phyloP scores from a whole-genome alignment of 2,888 invertebrate species.

The Ormyrus pomaceus region DNA sequence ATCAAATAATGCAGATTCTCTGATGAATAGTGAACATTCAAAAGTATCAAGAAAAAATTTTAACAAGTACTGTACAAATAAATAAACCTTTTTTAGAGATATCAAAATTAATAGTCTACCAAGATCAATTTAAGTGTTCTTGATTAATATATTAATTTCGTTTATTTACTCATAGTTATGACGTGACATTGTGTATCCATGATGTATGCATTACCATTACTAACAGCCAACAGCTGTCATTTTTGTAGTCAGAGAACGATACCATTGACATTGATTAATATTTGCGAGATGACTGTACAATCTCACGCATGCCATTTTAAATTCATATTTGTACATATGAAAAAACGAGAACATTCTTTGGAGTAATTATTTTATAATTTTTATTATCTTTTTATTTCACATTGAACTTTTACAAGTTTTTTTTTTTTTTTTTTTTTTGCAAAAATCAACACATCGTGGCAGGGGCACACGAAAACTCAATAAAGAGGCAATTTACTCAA shows the following conservation, averaged over 20 bases:
- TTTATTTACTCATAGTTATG: no score
- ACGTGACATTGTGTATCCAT: no score
- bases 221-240: no score
- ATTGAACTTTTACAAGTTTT: constrained; percentile 51
- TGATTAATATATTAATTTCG: neutral
- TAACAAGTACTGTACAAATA: constrained; percentile 43
- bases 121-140: constrained; percentile 25
- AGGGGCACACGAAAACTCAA: constrained; percentile 38
- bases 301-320: no score
- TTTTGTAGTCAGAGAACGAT: no score
- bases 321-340: neutral
- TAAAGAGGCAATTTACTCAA: constrained; percentile 48
- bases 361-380: constrained; percentile 24
- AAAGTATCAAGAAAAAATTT: constrained; percentile 16
- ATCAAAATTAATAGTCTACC: constrained; percentile 34
- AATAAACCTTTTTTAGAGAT: constrained; percentile 41
- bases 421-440: constrained; percentile 40
- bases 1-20: no score
- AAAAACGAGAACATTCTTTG: neutral
- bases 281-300: no score
- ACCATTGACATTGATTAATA: no score
- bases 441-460: constrained; percentile 55
- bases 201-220: no score
- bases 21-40: no score
- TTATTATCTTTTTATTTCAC: constrained; percentile 47